phyloP scores from a whole-genome alignment of 2,113 vertebrate genomes.

The Crotalus tigris region DNA sequence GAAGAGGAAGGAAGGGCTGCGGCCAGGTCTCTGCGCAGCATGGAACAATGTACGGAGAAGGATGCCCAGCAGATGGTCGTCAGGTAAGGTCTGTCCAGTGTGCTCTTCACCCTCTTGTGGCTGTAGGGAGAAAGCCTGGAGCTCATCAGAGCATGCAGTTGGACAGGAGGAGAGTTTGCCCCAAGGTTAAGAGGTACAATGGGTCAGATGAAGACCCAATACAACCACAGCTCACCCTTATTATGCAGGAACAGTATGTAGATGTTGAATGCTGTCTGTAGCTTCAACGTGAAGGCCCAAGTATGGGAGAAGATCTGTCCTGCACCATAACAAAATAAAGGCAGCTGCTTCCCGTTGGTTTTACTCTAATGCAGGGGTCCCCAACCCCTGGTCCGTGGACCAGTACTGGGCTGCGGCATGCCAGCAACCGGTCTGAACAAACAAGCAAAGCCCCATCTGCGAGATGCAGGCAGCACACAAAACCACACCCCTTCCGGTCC shows the following conservation, averaged over 20 bases:
- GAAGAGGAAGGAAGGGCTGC: slow-evolving; percentile 75
- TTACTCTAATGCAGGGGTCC: too few relatives aligned
- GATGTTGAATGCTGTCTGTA: neutral
- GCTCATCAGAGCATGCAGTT: neutral
- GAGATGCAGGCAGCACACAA: too few relatives aligned
- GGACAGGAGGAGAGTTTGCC: neutral
- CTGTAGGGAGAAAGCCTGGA: neutral
- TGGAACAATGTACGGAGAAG: slow-evolving; percentile 67
- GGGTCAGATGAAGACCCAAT: neutral
- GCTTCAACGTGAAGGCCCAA: neutral
- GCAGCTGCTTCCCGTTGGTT: neutral
- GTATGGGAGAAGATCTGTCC: neutral
- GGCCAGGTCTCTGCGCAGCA: slow-evolving; percentile 62
- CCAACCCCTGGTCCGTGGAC: too few relatives aligned
- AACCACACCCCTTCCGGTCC: too few relatives aligned
- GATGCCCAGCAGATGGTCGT: slow-evolving; percentile 57
- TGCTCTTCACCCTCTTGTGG: slow-evolving; percentile 64
- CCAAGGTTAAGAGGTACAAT: neutral
- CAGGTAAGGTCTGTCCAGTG: slow-evolving; percentile 26
- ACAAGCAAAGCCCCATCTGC: too few relatives aligned
- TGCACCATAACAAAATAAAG: neutral
- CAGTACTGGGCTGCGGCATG: too few relatives aligned
- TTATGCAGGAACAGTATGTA: neutral
- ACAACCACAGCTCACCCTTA: neutral
- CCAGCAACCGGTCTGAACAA: too few relatives aligned